Evolutionary conservation across 2,113 vertebrate genomes (phyloP), one percentile per base, ranked within the genome.

Genomic region (Meriones unguiculatus): DNA sequence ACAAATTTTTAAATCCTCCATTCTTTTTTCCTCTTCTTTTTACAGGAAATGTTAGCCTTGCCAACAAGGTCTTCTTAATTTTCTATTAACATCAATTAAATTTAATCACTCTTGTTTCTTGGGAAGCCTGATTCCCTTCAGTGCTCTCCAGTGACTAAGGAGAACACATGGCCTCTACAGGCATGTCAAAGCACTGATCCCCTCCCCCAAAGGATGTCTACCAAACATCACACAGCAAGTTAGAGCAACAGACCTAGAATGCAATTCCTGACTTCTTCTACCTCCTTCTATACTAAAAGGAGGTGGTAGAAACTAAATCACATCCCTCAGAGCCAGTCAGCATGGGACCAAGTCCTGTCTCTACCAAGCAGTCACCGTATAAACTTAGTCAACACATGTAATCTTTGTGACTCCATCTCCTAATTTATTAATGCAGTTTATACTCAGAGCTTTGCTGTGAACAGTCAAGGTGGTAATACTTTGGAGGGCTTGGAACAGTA

Each of bases 1-100:
- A 93, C 8, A 90, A 80, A 93, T 50, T 67, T 0, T n/a, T 7
- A 70, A 95, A 67, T 35, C 28, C 75, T 93, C 87, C 54, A 35
- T 82, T 59, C 32, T n/a, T 95, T 69, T 30, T 32, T 12, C 28
- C 52, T 8, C 67, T 62, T 12, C 50, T 89, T 87, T 72, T 69
- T 46, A 81, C 25, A 64, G n/a, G 12, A 22, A 38, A 8, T 50
- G 46, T 14, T 76, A 41, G 54, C 59, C 70, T 93, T 73, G 3
- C 64, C n/a, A 52, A 64, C 17, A 32, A 80, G 30, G 41, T 88
- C 82, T 25, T 35, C 20, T 25, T 90, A 64, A 38, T 72, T 89
- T 73, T 87, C 69, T 87, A 28, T 73, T 57, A 13, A 15, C 8
- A 50, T 30, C 41, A 82, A 25, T 54, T 88, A 12, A 10, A 41